phyloP scores from a whole-genome alignment of 2,113 vertebrate genomes.

The Hylia prasina region DNA sequence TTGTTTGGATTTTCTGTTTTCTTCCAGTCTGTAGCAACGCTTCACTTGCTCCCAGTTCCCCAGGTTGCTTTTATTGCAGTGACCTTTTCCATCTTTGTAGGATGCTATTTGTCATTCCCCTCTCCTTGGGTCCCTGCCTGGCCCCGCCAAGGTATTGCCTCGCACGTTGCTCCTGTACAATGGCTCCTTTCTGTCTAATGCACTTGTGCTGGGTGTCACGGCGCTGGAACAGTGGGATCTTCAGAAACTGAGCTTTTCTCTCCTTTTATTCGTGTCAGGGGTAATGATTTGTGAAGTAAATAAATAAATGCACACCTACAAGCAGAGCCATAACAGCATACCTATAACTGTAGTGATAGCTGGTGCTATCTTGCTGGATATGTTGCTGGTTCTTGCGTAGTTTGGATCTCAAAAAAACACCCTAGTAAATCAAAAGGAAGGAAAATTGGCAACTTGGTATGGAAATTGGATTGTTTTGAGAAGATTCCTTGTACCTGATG shows the following conservation, averaged over 20 bases:
- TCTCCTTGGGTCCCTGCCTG: background rate
- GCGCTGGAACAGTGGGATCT: constrained; percentile 21
- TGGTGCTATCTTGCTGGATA: background rate
- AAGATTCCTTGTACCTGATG: constrained; percentile 1
- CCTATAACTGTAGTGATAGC: background rate
- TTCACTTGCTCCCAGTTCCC: constrained; percentile 46
- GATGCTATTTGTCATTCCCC: constrained; percentile 18
- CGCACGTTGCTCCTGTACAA: background rate
- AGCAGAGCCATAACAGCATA: background rate
- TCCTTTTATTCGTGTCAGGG: background rate
- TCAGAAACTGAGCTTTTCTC: background rate
- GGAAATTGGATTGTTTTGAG: background rate
- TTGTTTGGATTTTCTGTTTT: constrained; percentile 58
- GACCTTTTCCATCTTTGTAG: constrained; percentile 61
- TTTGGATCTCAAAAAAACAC: background rate
- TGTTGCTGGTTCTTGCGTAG: too few relatives aligned
- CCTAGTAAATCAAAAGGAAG: background rate
- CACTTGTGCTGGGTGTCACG: background rate
- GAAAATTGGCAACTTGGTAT: background rate
- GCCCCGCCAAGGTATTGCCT: background rate
- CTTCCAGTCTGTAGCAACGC: constrained; percentile 41
- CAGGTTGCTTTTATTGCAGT: constrained; percentile 66
- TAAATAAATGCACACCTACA: background rate
- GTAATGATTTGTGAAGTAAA: constrained; percentile 45
- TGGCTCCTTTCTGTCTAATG: constrained; percentile 8